Base-by-base conservation (phyloP, 2,888 invertebrate genomes). In the Rapana venosa region DNA sequence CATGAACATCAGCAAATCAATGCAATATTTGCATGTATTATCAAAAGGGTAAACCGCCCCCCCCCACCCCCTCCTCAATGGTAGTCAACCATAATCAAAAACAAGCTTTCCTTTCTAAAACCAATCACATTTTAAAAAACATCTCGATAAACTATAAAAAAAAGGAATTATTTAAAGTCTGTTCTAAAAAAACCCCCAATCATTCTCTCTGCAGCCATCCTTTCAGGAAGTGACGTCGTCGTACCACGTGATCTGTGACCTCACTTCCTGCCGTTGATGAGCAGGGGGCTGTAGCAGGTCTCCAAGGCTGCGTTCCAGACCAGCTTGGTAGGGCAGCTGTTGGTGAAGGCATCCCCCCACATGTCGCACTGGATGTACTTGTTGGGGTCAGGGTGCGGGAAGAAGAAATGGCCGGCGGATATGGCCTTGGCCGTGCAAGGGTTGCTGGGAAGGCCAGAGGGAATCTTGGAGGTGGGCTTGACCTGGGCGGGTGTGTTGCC, bases 281-380 rank as follows among this genome's bases (percentile, higher is more conserved):
- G 17, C 77, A 79, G 35, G 11, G 93, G 92, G 6, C 92, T 93
- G 70, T 93, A 93, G 91, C 94, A 94, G 6, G 93, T 93, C 87
- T 93, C 91, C n/a, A 92, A 91, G 90, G 91, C 91, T 87, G 92
- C 91, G 92, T 94, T 94, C 94, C 94, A 94, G 15, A 94, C 91
- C 20, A 94, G 92, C 36, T 93, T 93, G 11, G 92, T 90, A 13
- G 94, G 94, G 88, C 94, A 94, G 90, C 92, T 90, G 77, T 93
- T 91, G 17, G 92, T 92, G 87, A 92, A 94, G 0, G 92, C 92
- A 36, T 93, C 92, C 13, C 94, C 94, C 92, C 93, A 93, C 13
- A 93, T 91, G 86, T 94, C 94, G 88, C 94, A 94, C 91, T 94
- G 94, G 91, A 94, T 93, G 91, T 94, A 94, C 90, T 94, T 94